Conservation (phyloP, 1,140 invertebrate species). For the Drosophila tsacasi region DNA sequence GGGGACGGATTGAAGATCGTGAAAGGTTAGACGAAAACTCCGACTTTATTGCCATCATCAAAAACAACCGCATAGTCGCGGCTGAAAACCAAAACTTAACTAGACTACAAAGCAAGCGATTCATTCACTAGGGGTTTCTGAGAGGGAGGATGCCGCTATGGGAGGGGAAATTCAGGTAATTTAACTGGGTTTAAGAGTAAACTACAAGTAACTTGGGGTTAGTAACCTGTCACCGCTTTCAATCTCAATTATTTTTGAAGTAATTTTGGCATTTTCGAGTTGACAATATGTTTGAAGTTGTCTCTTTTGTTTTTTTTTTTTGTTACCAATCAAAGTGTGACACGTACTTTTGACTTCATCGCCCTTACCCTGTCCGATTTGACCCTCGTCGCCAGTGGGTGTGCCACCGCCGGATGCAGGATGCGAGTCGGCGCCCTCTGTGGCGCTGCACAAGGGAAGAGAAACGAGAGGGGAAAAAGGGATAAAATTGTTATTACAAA, state of each 20-base stretch:
- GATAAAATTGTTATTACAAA: background rate
- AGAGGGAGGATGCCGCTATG: background rate
- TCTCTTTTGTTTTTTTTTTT: constrained; percentile 38
- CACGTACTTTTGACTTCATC: constrained; percentile 84
- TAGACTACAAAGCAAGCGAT: constrained; percentile 66
- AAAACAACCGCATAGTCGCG: constrained; percentile 30
- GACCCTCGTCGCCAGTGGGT: constrained; percentile 91
- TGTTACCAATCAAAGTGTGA: constrained; percentile 77
- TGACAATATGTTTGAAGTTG: constrained; percentile 22
- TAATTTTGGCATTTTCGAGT: constrained; percentile 23
- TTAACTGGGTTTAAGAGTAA: constrained; percentile 14
- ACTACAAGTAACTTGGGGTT: constrained; percentile 41
- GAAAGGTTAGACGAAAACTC: background rate
- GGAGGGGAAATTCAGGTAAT: constrained; percentile 1
- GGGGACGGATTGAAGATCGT: constrained; percentile 15
- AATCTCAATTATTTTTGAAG: constrained; percentile 46
- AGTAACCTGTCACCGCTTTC: constrained; percentile 83
- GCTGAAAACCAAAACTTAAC: constrained; percentile 51
- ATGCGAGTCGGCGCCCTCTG: constrained; percentile 93
- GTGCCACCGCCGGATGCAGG: constrained; percentile 90
- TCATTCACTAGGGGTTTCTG: constrained; percentile 22
- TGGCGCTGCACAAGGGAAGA: constrained; percentile 88
- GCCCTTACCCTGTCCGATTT: constrained; percentile 91
- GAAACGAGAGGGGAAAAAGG: constrained; percentile 12
- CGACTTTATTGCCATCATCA: background rate